A percentile compares a stretch with the other conserved stretches of the same genome.
These are phyloP conservation scores for Pseudomugil tenellus DNA, from an alignment of 2,797 vertebrate genomes.

Conservation along the genomic window DNA sequence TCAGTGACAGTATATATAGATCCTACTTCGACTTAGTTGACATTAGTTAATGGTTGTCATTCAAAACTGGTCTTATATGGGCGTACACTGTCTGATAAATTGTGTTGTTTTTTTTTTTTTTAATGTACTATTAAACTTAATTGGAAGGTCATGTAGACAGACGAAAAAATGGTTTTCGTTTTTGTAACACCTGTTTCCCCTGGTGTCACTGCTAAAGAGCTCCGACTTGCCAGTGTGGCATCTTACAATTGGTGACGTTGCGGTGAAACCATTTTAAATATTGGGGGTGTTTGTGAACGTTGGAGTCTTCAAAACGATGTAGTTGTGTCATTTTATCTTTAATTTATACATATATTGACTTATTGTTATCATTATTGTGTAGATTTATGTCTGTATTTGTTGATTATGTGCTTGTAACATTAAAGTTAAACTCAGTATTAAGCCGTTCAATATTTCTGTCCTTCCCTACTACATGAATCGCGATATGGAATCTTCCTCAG, in stretches of 20 bases:
- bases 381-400: neutral
- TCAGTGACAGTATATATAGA: no score
- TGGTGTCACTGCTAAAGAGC: conserved; percentile 62
- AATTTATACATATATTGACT: accelerated
- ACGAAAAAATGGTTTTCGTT: neutral
- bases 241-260: conserved; percentile 84
- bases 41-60: neutral
- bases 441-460: accelerated
- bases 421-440: neutral
- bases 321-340: accelerated
- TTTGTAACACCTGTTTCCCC: conserved; percentile 62
- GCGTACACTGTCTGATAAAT: neutral
- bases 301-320: neutral
- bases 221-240: conserved; percentile 79
- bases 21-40: neutral
- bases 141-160: accelerated
- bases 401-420: accelerated
- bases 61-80: conserved; percentile 7
- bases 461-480: conserved; percentile 6
- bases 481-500: conserved; percentile 30
- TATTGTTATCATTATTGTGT: accelerated
- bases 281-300: neutral
- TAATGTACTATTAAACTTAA: neutral
- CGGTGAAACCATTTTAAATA: conserved; percentile 60
- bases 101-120: neutral